phyloP scores from a whole-genome alignment of 1,140 invertebrate species.

The Apis laboriosa region DNA sequence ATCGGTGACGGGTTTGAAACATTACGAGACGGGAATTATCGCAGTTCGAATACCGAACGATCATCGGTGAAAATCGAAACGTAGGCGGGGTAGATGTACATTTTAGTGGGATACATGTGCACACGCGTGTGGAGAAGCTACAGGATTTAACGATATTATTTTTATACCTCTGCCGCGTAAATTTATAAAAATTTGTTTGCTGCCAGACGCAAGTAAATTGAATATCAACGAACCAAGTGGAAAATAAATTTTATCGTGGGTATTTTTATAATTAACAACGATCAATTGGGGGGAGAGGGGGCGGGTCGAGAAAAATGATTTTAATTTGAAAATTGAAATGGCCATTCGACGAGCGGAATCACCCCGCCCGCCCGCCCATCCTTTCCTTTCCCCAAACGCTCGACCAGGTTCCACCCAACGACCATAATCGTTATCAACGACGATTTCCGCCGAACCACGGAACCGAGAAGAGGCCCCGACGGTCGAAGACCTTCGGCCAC shows the following conservation, averaged over 20 bases:
- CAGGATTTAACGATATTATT: slow-evolving; percentile 31
- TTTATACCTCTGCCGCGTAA: slow-evolving; percentile 1
- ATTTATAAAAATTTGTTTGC: slow-evolving; percentile 45
- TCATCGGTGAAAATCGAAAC: background rate
- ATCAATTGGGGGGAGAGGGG: background rate
- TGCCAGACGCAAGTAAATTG: slow-evolving; percentile 25
- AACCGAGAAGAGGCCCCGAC: slow-evolving; percentile 50
- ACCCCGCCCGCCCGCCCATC: background rate
- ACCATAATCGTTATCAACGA: slow-evolving; percentile 61
- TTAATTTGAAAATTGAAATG: slow-evolving; percentile 42
- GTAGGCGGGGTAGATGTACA: background rate
- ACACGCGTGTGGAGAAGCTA: background rate
- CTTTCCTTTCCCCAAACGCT: slow-evolving; percentile 14
- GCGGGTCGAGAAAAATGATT: background rate
- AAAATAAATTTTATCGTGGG: slow-evolving; percentile 43
- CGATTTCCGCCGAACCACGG: slow-evolving; percentile 50
- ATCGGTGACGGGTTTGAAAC: background rate
- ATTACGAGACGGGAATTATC: slow-evolving; percentile 3
- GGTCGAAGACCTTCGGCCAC: slow-evolving; percentile 44
- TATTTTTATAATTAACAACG: slow-evolving; percentile 44
- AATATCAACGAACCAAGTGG: slow-evolving; percentile 35
- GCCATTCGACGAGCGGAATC: background rate
- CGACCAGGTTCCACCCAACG: slow-evolving; percentile 36
- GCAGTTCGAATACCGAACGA: background rate
- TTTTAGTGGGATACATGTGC: background rate